Conservation (phyloP, 2,888 invertebrate genomes). For the Gibbula magus region DNA sequence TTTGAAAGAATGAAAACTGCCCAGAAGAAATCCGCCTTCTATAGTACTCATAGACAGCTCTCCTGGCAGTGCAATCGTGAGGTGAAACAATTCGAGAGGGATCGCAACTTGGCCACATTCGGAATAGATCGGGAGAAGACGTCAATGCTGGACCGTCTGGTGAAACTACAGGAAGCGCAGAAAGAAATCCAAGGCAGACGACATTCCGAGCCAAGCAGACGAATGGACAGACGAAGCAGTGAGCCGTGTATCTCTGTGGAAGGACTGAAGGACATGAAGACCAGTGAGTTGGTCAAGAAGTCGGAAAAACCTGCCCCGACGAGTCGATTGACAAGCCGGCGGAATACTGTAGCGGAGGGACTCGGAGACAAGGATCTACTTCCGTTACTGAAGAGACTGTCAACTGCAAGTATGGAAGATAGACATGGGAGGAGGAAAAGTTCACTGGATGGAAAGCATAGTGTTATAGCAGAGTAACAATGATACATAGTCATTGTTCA, state of each 20-base stretch:
- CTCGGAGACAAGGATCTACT: not conserved
- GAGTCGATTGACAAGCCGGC: not conserved
- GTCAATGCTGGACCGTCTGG: conserved; percentile 43
- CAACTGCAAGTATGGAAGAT: not conserved
- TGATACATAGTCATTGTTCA: too few species aligned
- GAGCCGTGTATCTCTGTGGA: not conserved
- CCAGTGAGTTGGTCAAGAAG: not conserved
- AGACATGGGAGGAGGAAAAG: too few species aligned
- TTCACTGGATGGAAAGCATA: too few species aligned
- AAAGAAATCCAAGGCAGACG: not conserved
- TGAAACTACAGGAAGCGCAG: conserved; percentile 40
- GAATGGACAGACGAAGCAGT: not conserved
- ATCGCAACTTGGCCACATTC: conserved; percentile 42
- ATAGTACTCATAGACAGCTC: conserved; percentile 51
- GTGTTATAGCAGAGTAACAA: too few species aligned
- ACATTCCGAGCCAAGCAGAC: not conserved
- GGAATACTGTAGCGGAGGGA: not conserved
- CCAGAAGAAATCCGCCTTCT: conserved; percentile 50
- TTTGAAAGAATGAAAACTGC: conserved; percentile 52
- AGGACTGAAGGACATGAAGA: not conserved
- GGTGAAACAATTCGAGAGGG: conserved; percentile 51
- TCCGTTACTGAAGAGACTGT: not conserved
- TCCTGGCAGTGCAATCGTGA: conserved; percentile 53
- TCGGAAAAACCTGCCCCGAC: not conserved
- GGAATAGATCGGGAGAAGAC: conserved; percentile 48